These are phyloP conservation scores for Tetragonisca angustula DNA, from an alignment of 2,888 invertebrate genomes.

Conservation along the genomic window DNA sequence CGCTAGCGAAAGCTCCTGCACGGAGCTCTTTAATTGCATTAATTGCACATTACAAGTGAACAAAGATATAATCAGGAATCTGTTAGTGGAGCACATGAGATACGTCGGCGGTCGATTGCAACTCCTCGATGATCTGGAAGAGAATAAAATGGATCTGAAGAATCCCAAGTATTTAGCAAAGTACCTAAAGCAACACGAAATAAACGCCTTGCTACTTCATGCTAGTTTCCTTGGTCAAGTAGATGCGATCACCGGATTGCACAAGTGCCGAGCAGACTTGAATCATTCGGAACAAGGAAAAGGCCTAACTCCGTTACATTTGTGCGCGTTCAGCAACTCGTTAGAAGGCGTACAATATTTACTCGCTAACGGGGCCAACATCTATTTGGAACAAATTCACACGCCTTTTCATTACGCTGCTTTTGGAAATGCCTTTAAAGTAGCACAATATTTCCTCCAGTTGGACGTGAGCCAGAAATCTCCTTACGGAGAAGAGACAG, in stretches of 20 bases:
- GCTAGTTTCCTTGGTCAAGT: slow-evolving; percentile 90
- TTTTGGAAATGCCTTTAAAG: slow-evolving; percentile 93
- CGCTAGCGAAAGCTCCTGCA: slow-evolving; percentile 92
- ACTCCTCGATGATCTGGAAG: slow-evolving; percentile 91
- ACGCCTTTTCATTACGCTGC: slow-evolving; percentile 95
- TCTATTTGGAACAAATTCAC: slow-evolving; percentile 90
- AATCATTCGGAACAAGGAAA: slow-evolving; percentile 89
- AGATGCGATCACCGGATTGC: slow-evolving; percentile 87
- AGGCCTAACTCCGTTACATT: slow-evolving; percentile 90
- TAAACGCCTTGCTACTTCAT: slow-evolving; percentile 90
- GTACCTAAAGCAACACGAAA: slow-evolving; percentile 88
- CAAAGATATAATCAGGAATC: slow-evolving; percentile 89
- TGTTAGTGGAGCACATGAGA: slow-evolving; percentile 90
- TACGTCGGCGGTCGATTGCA: slow-evolving; percentile 88
- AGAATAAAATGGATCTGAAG: slow-evolving; percentile 87
- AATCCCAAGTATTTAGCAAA: slow-evolving; percentile 85
- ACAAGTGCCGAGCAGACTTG: slow-evolving; percentile 89
- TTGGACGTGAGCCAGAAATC: slow-evolving; percentile 89
- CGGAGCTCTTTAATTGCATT: slow-evolving; percentile 68
- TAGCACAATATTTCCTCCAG: slow-evolving; percentile 91
- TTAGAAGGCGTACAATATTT: slow-evolving; percentile 89
- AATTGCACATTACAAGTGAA: slow-evolving; percentile 82
- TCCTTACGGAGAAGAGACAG: slow-evolving; percentile 89
- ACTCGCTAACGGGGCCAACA: slow-evolving; percentile 88
- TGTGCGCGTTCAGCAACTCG: slow-evolving; percentile 92